phyloP scores from a whole-genome alignment of 1,140 invertebrate genomes.

The Caerostris darwini region DNA sequence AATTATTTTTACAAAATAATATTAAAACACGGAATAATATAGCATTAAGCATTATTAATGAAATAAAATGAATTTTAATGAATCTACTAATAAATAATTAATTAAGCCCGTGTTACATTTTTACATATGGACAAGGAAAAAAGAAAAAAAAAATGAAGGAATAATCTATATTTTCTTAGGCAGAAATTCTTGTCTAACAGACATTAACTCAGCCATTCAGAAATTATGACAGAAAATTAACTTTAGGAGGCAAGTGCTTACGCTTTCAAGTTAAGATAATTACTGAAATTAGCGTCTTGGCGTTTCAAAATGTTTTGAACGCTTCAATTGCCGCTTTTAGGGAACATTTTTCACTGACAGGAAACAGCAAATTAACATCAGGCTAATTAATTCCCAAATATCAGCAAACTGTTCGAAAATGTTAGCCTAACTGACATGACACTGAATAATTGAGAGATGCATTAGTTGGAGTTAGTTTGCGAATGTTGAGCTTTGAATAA shows the following conservation, averaged over 20 bases:
- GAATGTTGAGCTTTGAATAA: neutral
- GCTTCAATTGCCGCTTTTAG: constrained; percentile 2
- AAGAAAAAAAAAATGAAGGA: no score
- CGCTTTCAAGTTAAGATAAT: neutral
- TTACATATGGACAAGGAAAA: no score
- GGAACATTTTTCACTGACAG: neutral
- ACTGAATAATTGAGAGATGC: neutral
- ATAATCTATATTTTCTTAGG: neutral
- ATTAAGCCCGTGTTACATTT: no score
- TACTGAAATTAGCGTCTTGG: neutral
- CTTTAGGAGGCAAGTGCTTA: neutral
- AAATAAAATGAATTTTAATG: no score
- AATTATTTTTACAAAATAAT: no score
- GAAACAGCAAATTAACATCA: neutral
- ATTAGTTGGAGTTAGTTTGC: neutral
- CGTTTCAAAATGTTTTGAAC: constrained; percentile 18
- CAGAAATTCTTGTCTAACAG: neutral
- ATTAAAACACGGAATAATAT: no score
- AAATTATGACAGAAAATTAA: neutral
- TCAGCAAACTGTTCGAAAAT: neutral
- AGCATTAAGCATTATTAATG: no score
- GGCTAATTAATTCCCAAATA: constrained; percentile 12
- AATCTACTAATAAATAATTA: no score
- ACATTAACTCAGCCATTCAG: neutral
- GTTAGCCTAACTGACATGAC: neutral